Evolutionary conservation across 2,797 vertebrate species (phyloP), one percentile per base, ranked within the genome.

Genomic region (Argyrosomus regius): DNA sequence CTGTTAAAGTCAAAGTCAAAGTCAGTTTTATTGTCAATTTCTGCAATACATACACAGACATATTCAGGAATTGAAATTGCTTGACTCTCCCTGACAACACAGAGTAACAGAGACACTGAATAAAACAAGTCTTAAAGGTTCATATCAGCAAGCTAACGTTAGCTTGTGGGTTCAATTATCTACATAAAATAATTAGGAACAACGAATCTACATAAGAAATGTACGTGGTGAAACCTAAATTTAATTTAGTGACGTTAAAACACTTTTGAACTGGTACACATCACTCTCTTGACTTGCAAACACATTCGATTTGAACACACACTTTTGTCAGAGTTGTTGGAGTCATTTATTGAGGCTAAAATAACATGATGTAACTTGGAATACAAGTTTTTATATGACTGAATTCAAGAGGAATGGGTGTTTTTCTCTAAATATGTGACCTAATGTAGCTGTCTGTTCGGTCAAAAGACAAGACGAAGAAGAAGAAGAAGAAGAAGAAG

Each of bases 331-430:
- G 26, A n/a, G 60, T 16, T 45, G 39, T 3, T 57, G 14, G 48
- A 67, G 43, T 64, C 39, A 6, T 71, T 76, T 54, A 60, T 45
- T 35, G 24, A 54, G 20, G 26, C 31, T 72, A 59, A 68, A 77
- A 77, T 74, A 72, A 77, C 11, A 70, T 70, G 74, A 80, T 24
- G 65, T 35, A 73, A 72, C 52, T 57, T 61, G 59, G 48, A 70
- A 49, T 14, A 80, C 16, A 4, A 5, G 1, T 4, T 41, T 73
- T 75, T 39, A 62, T 39, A 9, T 78, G 68, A 64, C 61, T 63
- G 11, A 61, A 16, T 69, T 56, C 9, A 70, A 49, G 17, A 60
- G 43, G 57, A 81, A 72, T 71, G 60, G 11, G 8, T 43, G n/a
- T 52, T 81, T 77, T 56, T 45, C 22, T 68, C 11, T 49, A 14